Percentiles rank a stretch among this genome's conserved stretches.
Evolutionary conservation across 2,797 vertebrate species (phyloP).

Genomic region (Tarsius wallacei): DNA sequence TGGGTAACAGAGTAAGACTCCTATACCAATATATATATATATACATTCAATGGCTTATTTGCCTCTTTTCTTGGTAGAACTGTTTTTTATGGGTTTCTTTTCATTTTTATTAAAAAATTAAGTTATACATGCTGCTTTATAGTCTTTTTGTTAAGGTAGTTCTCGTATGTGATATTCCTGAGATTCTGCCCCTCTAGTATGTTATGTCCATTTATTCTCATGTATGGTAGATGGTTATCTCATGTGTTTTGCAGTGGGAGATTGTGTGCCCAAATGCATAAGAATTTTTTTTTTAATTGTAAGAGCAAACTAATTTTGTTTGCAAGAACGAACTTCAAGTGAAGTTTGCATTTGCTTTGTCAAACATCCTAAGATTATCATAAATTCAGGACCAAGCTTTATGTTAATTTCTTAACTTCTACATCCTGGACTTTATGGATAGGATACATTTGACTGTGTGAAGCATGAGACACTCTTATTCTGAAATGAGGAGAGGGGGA

Average conservation of each 20-base stretch:
- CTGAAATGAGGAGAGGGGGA: background rate
- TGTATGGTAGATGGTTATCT: background rate
- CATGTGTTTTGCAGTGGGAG: background rate
- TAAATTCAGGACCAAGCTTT: constrained; percentile 23
- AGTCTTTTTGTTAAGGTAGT: background rate
- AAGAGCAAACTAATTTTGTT: background rate
- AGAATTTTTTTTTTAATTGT: background rate
- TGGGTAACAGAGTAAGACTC: no score
- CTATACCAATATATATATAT: no score
- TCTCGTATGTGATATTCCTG: background rate
- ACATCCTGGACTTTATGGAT: background rate
- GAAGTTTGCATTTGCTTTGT: constrained; percentile 64
- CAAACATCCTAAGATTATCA: constrained; percentile 32
- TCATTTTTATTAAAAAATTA: background rate
- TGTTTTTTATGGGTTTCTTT: background rate
- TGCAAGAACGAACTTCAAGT: constrained; percentile 3
- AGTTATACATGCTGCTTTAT: background rate
- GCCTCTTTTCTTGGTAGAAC: background rate
- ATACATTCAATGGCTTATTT: background rate
- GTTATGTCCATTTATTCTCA: background rate
- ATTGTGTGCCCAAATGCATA: background rate
- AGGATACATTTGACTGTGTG: constrained; percentile 14
- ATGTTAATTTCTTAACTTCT: constrained; percentile 68
- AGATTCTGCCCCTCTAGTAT: background rate
- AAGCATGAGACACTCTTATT: constrained; percentile 22